Base-by-base conservation (phyloP, 1,140 invertebrate genomes). In the Charaxes varanes region DNA sequence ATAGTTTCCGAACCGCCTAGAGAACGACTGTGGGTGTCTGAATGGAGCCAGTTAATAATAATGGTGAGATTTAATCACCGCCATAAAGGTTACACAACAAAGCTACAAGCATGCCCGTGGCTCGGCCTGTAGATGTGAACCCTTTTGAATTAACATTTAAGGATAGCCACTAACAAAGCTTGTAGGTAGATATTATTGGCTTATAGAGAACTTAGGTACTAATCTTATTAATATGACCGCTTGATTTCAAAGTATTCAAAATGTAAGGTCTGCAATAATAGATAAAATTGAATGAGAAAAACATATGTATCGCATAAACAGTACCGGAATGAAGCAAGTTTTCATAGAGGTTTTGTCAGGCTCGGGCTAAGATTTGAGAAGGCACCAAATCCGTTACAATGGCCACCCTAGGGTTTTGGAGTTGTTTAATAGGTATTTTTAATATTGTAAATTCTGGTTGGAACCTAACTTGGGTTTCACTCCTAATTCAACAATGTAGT, bases 11-110 rank as follows among this genome's bases (percentile, higher is more conserved):
- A 63, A 64, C 68, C 68, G 71, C 70, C 69, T 76, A 74, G 72
- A 70, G 68, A 70, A 74, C 74, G 66, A 71, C 78, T 71, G 78
- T 82, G 78, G 78, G 78, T 82, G 78, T 74, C 73, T 74, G 69
- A 82, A 82, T 82, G 74, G 74, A 82, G 78, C 74, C 78, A 79
- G 73, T 79, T 77, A 78, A 78, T 82, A 82, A 82, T 82, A 82
- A 82, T 82, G 78, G 74, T 79, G 78, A 82, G 78, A 82, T 82
- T 72, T 79, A 79, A 82, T 82, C 78, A 82, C 78, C 70, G 60
- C 61, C 67, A 68, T 78, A 76, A 66, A 79, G 62, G 69, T 79
- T 82, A 76, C 78, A 70, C 65, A 82, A 82, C 65, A 68, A 62
- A 47, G 44, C 44, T 65, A 66, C 62, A 63, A 74, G 77, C 74